Evolutionary conservation across 2,888 invertebrate species (phyloP), one percentile per base, ranked within the genome.

Genomic region (Phortica magna): DNA sequence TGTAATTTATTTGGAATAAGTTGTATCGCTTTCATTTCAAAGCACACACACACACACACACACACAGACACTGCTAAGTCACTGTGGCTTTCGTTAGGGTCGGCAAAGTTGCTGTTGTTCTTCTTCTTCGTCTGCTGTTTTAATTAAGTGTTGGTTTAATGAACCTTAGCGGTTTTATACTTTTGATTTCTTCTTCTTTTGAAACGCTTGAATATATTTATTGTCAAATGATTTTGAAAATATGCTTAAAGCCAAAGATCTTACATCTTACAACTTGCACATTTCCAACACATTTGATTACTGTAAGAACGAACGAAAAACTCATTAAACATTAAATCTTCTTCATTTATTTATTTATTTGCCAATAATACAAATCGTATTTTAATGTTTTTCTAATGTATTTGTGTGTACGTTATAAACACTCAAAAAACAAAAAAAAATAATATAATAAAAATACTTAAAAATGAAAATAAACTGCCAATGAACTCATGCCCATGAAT

Each of bases 1-100:
- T 43, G 43, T 68, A 48, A 68, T 68, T 68, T 68, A 68, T 68
- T 68, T 43, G 42, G 68, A 68, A 43, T 68, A 48, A 68, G 68
- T 48, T 68, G 68, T 68, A 43, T n/a, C 31, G 48, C 19, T 19
- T 39, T 43, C 48, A 68, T 68, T 68, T 10, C 19, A 64, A 14
- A 48, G 48, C 48, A 48, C n/a, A n/a, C n/a, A n/a, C n/a, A n/a
- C n/a, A n/a, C n/a, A 6, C 7, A 43, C 43, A 6, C 6, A 43
- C 43, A 43, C 6, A 43, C 6, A 43, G 10, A 43, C 6, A 43
- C 6, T 7, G 43, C 48, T 14, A 14, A 48, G 48, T 48, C 14
- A 48, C 9, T 14, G 48, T 48, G 48, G 48, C 10, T 9, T 48
- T 48, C 10, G 48, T 48, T 31, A 31, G 31, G 31, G 31, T 2